Evolutionary conservation across 2,113 vertebrate genomes (phyloP).

Genomic region (Elachura formosa): DNA sequence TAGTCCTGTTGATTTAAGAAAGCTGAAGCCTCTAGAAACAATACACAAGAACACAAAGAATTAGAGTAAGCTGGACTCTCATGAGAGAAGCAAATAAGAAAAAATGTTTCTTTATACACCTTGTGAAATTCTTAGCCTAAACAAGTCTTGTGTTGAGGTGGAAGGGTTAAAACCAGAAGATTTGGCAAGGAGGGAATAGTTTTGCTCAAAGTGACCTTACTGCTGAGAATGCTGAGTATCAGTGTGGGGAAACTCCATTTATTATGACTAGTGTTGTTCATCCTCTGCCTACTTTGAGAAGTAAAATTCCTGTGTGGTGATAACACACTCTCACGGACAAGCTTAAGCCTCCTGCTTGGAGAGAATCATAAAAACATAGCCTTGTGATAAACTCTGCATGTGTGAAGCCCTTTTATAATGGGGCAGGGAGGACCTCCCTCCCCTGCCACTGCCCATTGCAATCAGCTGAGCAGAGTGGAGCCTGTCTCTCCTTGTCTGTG

Average conservation of each 20-base stretch:
- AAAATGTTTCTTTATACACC: background rate
- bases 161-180: background rate
- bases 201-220: background rate
- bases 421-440: background rate
- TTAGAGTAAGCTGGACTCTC: background rate
- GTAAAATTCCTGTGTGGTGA: background rate
- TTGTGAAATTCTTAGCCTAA: background rate
- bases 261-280: background rate
- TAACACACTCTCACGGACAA: background rate
- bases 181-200: background rate
- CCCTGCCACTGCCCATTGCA: too few species aligned
- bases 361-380: background rate
- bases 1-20: slow-evolving; percentile 2
- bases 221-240: background rate
- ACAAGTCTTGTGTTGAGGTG: background rate
- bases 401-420: background rate
- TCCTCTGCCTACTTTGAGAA: background rate
- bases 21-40: slow-evolving; percentile 22
- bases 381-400: background rate
- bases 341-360: background rate
- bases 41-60: background rate
- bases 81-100: background rate
- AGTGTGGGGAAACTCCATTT: background rate
- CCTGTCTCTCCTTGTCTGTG: background rate
- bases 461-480: background rate